These are phyloP conservation scores for Melanotaenia trifasciata DNA, from an alignment of 2,797 vertebrate species.

Conservation along the genomic window DNA sequence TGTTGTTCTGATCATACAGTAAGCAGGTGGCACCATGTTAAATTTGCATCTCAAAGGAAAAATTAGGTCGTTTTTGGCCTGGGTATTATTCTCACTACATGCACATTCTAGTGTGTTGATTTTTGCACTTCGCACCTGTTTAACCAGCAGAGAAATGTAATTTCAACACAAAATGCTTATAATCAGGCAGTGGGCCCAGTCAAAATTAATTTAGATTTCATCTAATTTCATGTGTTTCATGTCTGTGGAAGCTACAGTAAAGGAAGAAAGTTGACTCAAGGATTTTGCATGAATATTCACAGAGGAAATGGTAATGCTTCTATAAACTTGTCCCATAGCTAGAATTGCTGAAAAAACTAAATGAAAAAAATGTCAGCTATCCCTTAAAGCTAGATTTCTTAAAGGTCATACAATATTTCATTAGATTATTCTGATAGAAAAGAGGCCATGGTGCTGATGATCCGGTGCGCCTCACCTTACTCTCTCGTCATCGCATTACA, in stretches of 20 bases:
- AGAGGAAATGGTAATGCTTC: background rate
- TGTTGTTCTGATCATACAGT: background rate
- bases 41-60: background rate
- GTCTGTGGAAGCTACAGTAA: background rate
- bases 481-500: constrained; percentile 39
- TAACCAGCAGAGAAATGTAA: background rate
- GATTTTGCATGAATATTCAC: background rate
- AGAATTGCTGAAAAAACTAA: constrained; percentile 14
- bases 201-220: constrained; percentile 1
- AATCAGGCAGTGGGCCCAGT: background rate
- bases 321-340: background rate
- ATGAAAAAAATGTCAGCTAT: background rate
- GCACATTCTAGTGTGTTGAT: background rate
- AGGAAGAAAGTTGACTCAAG: background rate
- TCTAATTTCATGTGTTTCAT: background rate
- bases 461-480: constrained; percentile 32
- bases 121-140: constrained; percentile 4
- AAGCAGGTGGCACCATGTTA: background rate
- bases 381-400: background rate
- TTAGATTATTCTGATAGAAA: constrained; percentile 39
- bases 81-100: background rate
- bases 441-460: constrained; percentile 31
- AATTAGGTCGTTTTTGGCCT: background rate
- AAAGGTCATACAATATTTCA: constrained; percentile 18
- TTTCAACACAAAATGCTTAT: background rate